phyloP scores from a whole-genome alignment of 2,113 vertebrate genomes.

The Bubalus kerabau region DNA sequence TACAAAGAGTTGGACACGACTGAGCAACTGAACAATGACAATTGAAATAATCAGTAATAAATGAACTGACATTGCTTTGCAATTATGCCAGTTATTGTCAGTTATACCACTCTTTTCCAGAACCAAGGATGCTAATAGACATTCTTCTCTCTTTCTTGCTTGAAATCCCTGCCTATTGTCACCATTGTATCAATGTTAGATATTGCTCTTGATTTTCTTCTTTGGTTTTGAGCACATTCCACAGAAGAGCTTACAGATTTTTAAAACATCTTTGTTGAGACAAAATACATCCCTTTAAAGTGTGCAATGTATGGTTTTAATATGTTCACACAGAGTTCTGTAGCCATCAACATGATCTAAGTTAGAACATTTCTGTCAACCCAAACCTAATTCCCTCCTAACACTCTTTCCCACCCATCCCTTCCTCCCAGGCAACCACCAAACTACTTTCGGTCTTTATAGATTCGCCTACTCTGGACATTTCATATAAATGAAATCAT shows the following conservation, averaged over 20 bases:
- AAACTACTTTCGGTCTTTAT: neutral
- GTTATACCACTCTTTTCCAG: neutral
- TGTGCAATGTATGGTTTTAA: neutral
- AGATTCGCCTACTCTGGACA: neutral
- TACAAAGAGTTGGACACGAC: neutral
- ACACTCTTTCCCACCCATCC: no score
- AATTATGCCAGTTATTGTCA: neutral
- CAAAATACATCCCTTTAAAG: neutral
- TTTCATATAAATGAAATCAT: neutral
- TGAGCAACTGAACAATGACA: neutral
- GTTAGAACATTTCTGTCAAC: neutral
- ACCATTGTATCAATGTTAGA: neutral
- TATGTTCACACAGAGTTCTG: neutral
- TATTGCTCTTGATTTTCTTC: neutral
- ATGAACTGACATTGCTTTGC: neutral
- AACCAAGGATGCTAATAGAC: neutral
- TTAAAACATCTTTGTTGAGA: neutral
- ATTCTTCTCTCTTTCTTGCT: neutral
- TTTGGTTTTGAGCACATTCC: neutral
- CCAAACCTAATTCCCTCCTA: neutral
- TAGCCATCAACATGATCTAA: neutral
- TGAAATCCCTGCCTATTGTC: neutral
- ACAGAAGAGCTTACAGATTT: neutral
- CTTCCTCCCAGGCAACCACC: neutral
- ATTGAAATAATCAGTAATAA: neutral